phyloP scores from a whole-genome alignment of 2,113 vertebrate genomes.

The Saimiri boliviensis region DNA sequence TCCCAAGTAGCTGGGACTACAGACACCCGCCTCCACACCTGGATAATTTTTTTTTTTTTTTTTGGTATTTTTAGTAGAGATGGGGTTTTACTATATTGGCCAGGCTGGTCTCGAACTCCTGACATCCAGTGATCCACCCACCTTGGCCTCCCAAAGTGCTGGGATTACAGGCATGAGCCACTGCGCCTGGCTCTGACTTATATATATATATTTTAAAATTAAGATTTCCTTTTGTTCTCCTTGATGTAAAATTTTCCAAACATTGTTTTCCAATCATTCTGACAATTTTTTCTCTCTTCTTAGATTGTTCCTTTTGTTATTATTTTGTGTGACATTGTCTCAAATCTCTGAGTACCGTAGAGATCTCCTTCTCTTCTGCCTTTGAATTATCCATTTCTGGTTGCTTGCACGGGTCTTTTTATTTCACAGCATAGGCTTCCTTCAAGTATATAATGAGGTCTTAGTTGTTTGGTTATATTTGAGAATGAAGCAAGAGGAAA shows the following conservation, averaged over 20 bases:
- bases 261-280: not conserved
- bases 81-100: too few relatives aligned
- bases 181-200: too few relatives aligned
- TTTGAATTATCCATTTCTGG: not conserved
- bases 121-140: too few relatives aligned
- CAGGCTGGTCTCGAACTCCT: too few relatives aligned
- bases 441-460: not conserved
- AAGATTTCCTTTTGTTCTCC: not conserved
- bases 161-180: too few relatives aligned
- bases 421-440: not conserved
- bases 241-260: not conserved
- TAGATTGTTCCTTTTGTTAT: not conserved
- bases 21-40: rapidly evolving
- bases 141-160: too few relatives aligned
- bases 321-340: not conserved
- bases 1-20: too few relatives aligned
- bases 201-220: not conserved
- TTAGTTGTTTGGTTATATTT: not conserved
- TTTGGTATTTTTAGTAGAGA: too few relatives aligned
- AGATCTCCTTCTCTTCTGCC: not conserved
- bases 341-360: not conserved
- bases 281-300: not conserved
- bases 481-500: not conserved
- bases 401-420: not conserved
- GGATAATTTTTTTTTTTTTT: too few relatives aligned